Evolutionary conservation across 1,140 invertebrate species (phyloP), one percentile per base, ranked within the genome.

Genomic region (Ceratitis capitata): DNA sequence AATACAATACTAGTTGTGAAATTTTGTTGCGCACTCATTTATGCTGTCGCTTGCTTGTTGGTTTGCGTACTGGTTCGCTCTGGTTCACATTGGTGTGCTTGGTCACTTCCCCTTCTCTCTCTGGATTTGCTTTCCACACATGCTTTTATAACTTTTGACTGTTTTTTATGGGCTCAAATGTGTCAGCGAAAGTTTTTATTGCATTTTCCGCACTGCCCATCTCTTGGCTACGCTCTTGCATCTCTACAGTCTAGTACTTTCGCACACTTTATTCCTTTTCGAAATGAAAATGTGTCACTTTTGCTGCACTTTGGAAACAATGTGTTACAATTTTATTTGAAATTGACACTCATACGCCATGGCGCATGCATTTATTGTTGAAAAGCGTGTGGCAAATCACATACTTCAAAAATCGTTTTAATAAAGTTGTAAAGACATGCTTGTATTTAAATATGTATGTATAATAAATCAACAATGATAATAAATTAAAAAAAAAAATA

Each of bases 291-390:
- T 69, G 61, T 69, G 61, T 69, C 61, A 69, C 61, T 69, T 39
- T 69, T 69, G 61, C 61, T 69, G 61, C 61, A 69, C 61, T 69
- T 69, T 35, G 61, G 26, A 39, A 39, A 69, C 61, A 69, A 39
- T 69, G 61, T 69, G 29, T 69, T 69, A 32, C 61, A 69, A 4
- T 69, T 69, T 69, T 69, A 29, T 69, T 39, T 39, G 61, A 69
- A 69, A 69, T 69, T 69, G 61, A 69, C 61, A 69, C 61, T 69
- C 61, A 69, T 69, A 69, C 61, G 61, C 61, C 61, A 69, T 69
- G 61, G 61, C n/a, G 61, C 32, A 69, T 69, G 61, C 16, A 39
- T 69, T 35, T n/a, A n/a, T 69, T 35, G 61, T 35, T 35, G 39
- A 5, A 39, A 69, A 35, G 39, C 35, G 16, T 69, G 16, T 69